phyloP scores from a whole-genome alignment of 2,797 vertebrate species.

The Cuculus canorus region DNA sequence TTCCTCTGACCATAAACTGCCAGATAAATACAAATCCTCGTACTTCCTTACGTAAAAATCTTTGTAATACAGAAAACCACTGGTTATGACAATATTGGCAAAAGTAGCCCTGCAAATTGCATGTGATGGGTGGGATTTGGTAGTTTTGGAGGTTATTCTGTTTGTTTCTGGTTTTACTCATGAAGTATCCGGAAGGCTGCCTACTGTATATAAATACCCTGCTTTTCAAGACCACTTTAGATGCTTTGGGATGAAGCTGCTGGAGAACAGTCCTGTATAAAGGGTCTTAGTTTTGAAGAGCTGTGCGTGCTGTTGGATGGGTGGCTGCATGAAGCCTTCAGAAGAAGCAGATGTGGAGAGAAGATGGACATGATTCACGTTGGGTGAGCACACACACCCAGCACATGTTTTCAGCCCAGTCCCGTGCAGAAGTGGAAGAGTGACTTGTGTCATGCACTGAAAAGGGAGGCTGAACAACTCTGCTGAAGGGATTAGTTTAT shows the following conservation, averaged over 20 bases:
- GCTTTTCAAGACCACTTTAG: neutral
- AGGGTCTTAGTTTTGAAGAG: neutral
- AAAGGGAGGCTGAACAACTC: neutral
- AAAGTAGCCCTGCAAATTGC: neutral
- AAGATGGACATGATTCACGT: accelerated
- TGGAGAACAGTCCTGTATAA: accelerated
- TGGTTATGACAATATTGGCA: neutral
- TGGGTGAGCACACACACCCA: accelerated
- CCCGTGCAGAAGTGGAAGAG: neutral
- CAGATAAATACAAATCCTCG: neutral
- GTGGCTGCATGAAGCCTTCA: neutral
- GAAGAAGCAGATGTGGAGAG: too few relatives aligned
- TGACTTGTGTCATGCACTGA: accelerated
- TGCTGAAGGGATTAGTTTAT: neutral
- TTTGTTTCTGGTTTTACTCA: accelerated
- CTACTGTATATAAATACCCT: accelerated
- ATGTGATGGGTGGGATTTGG: neutral
- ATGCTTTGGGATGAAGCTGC: neutral
- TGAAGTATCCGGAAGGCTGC: neutral
- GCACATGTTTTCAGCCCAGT: neutral
- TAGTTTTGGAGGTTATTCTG: too few relatives aligned
- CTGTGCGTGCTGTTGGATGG: neutral
- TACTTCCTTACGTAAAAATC: neutral
- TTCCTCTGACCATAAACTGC: neutral
- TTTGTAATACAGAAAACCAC: neutral